phyloP scores from a whole-genome alignment of 2,797 vertebrate species.

The Sebastiscus albofasciatus region DNA sequence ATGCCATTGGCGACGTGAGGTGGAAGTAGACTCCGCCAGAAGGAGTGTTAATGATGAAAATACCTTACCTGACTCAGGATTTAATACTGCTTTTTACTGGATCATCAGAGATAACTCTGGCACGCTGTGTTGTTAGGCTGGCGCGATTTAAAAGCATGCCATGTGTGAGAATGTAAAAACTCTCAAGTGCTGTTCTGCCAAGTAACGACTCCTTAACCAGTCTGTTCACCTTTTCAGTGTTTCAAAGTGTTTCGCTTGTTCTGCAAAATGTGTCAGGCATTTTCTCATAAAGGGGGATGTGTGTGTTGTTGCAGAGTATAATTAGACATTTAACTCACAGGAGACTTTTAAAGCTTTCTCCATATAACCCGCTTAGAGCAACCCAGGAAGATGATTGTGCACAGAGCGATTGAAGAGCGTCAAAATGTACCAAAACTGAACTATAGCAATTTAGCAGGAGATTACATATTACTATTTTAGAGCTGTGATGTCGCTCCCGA shows the following conservation, averaged over 20 bases:
- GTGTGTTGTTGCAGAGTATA: conserved; percentile 18
- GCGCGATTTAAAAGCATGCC: conserved; percentile 28
- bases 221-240: conserved; percentile 34
- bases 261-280: conserved; percentile 20
- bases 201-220: conserved; percentile 23
- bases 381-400: conserved; percentile 17
- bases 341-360: conserved; percentile 28
- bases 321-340: conserved; percentile 46
- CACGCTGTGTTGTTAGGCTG: conserved; percentile 14
- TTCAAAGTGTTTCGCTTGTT: conserved; percentile 29
- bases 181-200: conserved; percentile 20
- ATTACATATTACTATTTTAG: conserved; percentile 10
- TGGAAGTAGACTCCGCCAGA: background rate
- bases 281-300: conserved; percentile 9
- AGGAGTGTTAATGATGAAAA: conserved; percentile 23
- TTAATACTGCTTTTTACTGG: conserved; percentile 23
- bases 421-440: conserved; percentile 21
- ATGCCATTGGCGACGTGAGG: background rate
- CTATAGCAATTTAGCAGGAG: conserved; percentile 17
- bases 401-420: background rate
- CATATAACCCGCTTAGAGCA: conserved; percentile 20
- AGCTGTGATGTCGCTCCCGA: background rate
- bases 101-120: conserved; percentile 26
- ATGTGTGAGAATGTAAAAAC: conserved; percentile 28
- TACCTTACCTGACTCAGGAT: background rate